phyloP scores from a whole-genome alignment of 92 coral and sea anemone genomes.

The Porites rus region DNA sequence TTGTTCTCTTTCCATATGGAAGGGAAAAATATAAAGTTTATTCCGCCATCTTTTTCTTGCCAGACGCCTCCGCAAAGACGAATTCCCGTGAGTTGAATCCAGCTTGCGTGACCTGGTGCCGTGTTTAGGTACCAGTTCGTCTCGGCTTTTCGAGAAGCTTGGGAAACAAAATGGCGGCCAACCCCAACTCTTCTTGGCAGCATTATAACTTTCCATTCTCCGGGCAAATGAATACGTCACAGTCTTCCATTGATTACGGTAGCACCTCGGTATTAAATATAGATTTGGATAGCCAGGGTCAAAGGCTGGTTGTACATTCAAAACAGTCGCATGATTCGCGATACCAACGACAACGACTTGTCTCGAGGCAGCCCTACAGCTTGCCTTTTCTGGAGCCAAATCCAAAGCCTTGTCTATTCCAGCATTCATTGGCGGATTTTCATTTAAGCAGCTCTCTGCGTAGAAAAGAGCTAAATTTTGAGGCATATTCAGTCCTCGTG shows the following conservation, averaged over 20 bases:
- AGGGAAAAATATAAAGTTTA: conserved; percentile 19
- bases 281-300: conserved; percentile 49
- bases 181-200: conserved; percentile 47
- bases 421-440: conserved; percentile 28
- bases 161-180: conserved; percentile 10
- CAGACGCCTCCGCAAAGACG: conserved; percentile 34
- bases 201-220: conserved; percentile 83
- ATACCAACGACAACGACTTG: conserved; percentile 23
- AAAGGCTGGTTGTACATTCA: conserved; percentile 42
- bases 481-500: conserved; percentile 27
- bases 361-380: conserved; percentile 65
- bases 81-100: conserved; percentile 38
- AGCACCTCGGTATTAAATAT: conserved; percentile 71
- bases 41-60: conserved; percentile 43
- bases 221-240: conserved; percentile 60
- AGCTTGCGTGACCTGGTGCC: conserved; percentile 59
- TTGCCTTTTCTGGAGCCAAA: conserved; percentile 77
- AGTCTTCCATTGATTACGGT: conserved; percentile 88
- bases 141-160: not conserved
- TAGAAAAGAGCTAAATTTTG: not conserved
- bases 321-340: conserved; percentile 54
- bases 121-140: conserved; percentile 28
- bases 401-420: conserved; percentile 21
- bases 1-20: conserved; percentile 55
- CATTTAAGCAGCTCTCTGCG: not conserved